Conservation (phyloP, 2,797 vertebrate species). For the Sebastes itinus region DNA sequence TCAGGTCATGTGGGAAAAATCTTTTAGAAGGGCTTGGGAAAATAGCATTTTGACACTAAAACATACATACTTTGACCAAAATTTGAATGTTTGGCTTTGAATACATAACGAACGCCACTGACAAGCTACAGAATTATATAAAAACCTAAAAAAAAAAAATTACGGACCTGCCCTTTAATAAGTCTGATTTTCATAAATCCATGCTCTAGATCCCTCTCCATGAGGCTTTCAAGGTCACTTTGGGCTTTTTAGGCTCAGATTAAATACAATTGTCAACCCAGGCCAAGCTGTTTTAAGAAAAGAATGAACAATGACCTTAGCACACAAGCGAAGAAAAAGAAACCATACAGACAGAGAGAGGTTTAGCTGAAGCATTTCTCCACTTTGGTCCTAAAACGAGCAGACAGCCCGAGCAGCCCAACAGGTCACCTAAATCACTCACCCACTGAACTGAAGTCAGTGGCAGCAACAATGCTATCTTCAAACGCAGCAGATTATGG, state of each 20-base stretch:
- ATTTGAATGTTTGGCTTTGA: not conserved
- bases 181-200: not conserved
- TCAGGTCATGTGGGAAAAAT: no score
- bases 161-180: not conserved
- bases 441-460: conserved; percentile 28
- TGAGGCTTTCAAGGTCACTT: not conserved
- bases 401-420: not conserved
- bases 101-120: not conserved
- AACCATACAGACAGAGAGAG: conserved; percentile 1
- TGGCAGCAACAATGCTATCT: conserved; percentile 42
- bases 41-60: no score
- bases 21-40: no score
- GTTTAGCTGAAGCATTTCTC: not conserved
- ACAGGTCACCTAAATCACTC: conserved; percentile 23
- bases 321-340: not conserved
- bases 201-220: not conserved
- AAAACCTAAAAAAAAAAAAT: not conserved
- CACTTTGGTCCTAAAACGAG: not conserved
- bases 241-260: not conserved
- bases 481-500: conserved; percentile 38
- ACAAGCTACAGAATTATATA: not conserved
- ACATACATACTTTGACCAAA: no score
- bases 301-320: not conserved
- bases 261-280: not conserved
- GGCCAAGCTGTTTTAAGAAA: not conserved